Percentiles rank a stretch among this genome's conserved stretches.
These are phyloP conservation scores for Nomada fucata DNA, from an alignment of 2,888 invertebrate species.

Conservation along the genomic window DNA sequence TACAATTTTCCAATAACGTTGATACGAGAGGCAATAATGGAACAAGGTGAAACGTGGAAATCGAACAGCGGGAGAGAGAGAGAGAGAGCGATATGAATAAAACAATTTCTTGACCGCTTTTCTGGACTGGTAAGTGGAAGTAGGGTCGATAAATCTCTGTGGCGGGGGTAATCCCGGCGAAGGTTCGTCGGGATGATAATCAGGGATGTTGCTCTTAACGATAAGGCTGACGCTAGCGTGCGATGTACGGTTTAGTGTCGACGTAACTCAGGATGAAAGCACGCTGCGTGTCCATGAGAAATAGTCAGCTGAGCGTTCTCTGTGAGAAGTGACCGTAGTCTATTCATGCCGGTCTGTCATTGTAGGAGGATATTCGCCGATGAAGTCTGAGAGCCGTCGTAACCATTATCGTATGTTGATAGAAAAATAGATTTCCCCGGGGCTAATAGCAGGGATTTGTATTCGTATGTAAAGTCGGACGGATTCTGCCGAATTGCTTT, in stretches of 20 bases:
- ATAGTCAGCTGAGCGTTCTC: constrained; percentile 36
- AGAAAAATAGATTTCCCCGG: too few species aligned
- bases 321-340: constrained; percentile 39
- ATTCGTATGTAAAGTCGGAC: too few species aligned
- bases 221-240: constrained; percentile 67
- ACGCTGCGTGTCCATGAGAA: constrained; percentile 57
- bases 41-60: background rate
- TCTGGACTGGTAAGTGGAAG: constrained; percentile 58
- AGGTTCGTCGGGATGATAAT: constrained; percentile 70
- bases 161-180: constrained; percentile 60
- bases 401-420: background rate
- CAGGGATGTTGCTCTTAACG: constrained; percentile 70
- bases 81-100: constrained; percentile 34
- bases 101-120: constrained; percentile 59
- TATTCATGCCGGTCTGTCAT: background rate
- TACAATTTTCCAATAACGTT: too few species aligned
- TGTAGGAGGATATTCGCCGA: background rate
- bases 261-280: constrained; percentile 70
- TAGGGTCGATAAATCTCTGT: constrained; percentile 66
- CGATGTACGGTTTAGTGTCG: constrained; percentile 68
- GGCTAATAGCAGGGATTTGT: too few species aligned
- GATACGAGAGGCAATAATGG: constrained; percentile 1
- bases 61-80: background rate
- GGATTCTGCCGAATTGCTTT: too few species aligned
- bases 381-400: background rate